Conservation (phyloP, 2,113 vertebrate species). For the Riparia riparia region DNA sequence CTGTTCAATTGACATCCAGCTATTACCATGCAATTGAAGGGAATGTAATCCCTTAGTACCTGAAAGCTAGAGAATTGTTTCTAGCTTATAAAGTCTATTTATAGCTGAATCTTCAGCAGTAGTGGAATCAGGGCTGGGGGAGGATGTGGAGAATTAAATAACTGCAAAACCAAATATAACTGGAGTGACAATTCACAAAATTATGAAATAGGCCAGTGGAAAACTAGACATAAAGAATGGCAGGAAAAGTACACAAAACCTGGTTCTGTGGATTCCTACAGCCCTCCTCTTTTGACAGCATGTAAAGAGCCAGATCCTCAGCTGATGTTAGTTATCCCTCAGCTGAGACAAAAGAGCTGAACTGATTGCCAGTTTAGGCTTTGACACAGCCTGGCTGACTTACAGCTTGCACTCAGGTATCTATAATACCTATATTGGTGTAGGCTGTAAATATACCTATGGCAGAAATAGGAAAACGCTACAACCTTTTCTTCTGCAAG, state of each 20-base stretch:
- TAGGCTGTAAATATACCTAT: background rate
- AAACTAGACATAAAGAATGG: background rate
- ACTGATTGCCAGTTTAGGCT: background rate
- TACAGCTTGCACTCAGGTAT: background rate
- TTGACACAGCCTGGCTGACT: background rate
- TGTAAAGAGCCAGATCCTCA: background rate
- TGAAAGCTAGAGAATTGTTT: background rate
- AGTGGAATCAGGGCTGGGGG: background rate
- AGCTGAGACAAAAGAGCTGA: background rate
- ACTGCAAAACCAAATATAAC: background rate
- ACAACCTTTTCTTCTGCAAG: background rate
- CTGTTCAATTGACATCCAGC: background rate
- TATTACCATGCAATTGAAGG: background rate
- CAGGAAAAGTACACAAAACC: background rate
- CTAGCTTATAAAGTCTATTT: background rate
- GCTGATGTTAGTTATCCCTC: background rate
- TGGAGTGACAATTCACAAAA: background rate
- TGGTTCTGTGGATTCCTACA: background rate
- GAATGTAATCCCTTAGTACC: background rate
- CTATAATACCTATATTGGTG: background rate
- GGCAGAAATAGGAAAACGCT: background rate
- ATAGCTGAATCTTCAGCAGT: background rate
- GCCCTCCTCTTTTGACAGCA: background rate
- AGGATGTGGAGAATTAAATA: background rate
- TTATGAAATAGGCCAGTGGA: background rate